These are phyloP conservation scores for Nephila pilipes DNA, from an alignment of 1,140 invertebrate species.

Conservation along the genomic window DNA sequence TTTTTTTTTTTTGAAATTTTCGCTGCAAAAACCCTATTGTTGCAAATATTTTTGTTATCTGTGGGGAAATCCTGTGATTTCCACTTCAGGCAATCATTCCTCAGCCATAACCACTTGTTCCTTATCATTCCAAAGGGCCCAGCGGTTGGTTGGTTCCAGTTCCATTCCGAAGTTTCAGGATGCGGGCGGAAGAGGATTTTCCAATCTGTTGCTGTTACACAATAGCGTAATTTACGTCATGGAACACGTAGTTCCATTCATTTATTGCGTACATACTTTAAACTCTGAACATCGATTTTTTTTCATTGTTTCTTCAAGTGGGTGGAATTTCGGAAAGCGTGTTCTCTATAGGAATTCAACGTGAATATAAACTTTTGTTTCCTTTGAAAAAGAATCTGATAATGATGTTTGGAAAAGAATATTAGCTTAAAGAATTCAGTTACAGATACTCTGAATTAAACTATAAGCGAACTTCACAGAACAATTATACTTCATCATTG, in stretches of 20 bases:
- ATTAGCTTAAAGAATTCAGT: neutral
- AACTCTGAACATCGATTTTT: neutral
- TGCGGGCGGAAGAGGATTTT: neutral
- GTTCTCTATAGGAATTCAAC: too few relatives aligned
- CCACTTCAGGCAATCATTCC: neutral
- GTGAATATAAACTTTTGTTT: too few relatives aligned
- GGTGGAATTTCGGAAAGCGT: neutral
- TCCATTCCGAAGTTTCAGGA: neutral
- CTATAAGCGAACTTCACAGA: neutral
- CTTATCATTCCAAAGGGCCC: neutral
- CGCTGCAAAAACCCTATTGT: neutral
- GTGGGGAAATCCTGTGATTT: neutral
- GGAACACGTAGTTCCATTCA: constrained; percentile 1
- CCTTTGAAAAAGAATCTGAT: neutral
- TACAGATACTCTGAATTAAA: neutral
- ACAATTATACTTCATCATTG: too few relatives aligned
- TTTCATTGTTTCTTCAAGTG: neutral
- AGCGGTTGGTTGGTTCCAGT: neutral
- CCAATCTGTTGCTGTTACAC: neutral
- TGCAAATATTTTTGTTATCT: constrained; percentile 1
- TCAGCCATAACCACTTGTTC: neutral
- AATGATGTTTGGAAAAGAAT: neutral
- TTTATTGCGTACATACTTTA: neutral
- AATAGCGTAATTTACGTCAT: constrained; percentile 1
- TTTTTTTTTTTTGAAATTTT: neutral